A percentile compares a stretch with the other conserved stretches of the same genome.
Evolutionary conservation across 2,888 invertebrate species (phyloP).

Genomic region (Adelphocoris suturalis): DNA sequence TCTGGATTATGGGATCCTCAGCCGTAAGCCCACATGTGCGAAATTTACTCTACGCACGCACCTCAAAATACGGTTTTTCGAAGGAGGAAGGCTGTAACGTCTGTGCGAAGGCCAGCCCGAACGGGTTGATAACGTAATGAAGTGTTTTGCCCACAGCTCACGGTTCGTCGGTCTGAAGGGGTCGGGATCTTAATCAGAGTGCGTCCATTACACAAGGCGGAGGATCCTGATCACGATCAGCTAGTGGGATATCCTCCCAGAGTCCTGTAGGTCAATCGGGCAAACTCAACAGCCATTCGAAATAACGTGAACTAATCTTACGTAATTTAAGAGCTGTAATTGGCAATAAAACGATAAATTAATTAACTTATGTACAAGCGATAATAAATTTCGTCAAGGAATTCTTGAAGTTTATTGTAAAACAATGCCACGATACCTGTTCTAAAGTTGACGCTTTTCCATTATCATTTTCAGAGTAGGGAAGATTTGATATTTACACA

Average conservation of each 20-base stretch:
- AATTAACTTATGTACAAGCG: no score
- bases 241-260: slow-evolving; percentile 5
- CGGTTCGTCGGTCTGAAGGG: slow-evolving; percentile 10
- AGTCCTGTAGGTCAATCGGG: slow-evolving; percentile 3
- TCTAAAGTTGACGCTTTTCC: no score
- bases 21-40: neutral
- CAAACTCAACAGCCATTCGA: neutral
- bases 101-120: neutral
- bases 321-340: no score
- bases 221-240: neutral
- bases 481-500: no score
- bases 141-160: neutral
- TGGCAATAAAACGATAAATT: no score
- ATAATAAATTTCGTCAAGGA: no score
- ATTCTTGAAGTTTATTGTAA: no score
- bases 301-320: neutral
- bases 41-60: neutral
- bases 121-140: slow-evolving; percentile 15
- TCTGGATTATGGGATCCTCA: no score
- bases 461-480: no score
- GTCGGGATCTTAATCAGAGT: slow-evolving; percentile 40
- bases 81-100: neutral
- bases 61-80: neutral
- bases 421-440: no score
- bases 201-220: slow-evolving; percentile 28